Evolutionary conservation across 2,113 vertebrate species (phyloP).

Genomic region (Vimba vimba): DNA sequence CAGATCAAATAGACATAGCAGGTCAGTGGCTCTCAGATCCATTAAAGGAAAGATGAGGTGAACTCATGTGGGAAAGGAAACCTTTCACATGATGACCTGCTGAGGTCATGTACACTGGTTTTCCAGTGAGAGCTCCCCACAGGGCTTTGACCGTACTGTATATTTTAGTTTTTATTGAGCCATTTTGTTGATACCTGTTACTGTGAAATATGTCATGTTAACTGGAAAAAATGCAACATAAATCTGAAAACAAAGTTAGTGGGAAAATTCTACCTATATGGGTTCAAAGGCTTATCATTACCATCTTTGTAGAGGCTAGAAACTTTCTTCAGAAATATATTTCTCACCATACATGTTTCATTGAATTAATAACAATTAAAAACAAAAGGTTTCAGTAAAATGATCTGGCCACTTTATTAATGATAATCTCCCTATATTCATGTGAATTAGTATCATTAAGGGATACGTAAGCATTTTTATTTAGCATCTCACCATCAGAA

Average conservation of each 20-base stretch:
- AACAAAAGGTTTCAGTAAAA: too few relatives aligned
- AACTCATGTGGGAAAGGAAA: constrained; percentile 14
- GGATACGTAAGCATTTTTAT: not conserved
- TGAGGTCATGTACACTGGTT: constrained; percentile 1
- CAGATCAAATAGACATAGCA: constrained; percentile 35
- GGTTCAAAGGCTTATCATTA: not conserved
- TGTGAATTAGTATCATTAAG: too few relatives aligned
- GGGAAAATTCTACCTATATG: not conserved
- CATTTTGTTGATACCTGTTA: constrained; percentile 31
- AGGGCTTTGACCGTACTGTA: not conserved
- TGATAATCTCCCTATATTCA: too few relatives aligned
- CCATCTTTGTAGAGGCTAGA: not conserved
- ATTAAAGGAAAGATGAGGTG: constrained; percentile 42
- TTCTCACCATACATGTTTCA: not conserved
- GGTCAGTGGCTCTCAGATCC: constrained; percentile 14
- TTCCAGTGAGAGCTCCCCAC: constrained; percentile 41
- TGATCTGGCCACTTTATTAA: too few relatives aligned
- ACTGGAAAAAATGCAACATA: not conserved
- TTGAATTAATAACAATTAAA: too few relatives aligned
- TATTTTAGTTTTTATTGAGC: constrained; percentile 21
- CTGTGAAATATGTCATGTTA: constrained; percentile 4
- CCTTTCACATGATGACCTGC: constrained; percentile 24
- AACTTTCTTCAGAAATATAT: not conserved
- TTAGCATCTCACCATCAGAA: not conserved
- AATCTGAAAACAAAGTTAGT: not conserved